Base-by-base conservation (phyloP, 2,888 invertebrate species). In the Drosophila falleni region DNA sequence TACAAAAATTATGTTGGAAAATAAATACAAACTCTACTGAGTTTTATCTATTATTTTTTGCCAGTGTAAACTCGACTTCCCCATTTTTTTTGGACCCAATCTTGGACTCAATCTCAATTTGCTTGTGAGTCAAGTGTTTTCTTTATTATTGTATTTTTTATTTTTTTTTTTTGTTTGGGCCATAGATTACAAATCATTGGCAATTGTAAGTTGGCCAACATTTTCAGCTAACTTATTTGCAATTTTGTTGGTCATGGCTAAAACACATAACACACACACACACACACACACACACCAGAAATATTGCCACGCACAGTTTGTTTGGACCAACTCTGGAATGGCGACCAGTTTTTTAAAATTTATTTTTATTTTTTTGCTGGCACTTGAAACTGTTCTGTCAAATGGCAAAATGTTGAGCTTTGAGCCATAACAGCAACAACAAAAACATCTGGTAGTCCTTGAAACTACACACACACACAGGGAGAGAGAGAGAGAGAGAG, bases 371-470 rank as follows among this genome's bases (percentile, higher is more conserved):
- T 29, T 49, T 53, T 49, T 56, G 63, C 39, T 72, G 69, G 73
- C 64, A 68, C 44, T 33, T 42, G 66, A 72, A 74, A 62, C 15
- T 58, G 64, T 79, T 79, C 74, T 80, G 77, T 63, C 79, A 77
- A 78, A 74, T 66, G 68, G 63, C 39, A 59, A 65, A 67, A 67
- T 62, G 55, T 37, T 71, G 59, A 66, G 55, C 51, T 65, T 37
- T 42, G 72, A 51, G 42, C 58, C 15, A 37, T 64, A 69, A 16
- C 63, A 26, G 53, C 42, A 60, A 15, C 26, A 53, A 19, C 42
- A 61, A 42, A 37, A 53, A 16, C 37, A 54, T 69, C 81, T 81
- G 71, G 85, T 71, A 82, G 82, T 83, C 85, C 82, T 83, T 83
- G 85, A 82, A 69, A 71, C 50, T 29, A 49, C 26, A 16, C 19